phyloP scores from a whole-genome alignment of 2,797 vertebrate genomes.

The Pteronotus mesoamericanus region DNA sequence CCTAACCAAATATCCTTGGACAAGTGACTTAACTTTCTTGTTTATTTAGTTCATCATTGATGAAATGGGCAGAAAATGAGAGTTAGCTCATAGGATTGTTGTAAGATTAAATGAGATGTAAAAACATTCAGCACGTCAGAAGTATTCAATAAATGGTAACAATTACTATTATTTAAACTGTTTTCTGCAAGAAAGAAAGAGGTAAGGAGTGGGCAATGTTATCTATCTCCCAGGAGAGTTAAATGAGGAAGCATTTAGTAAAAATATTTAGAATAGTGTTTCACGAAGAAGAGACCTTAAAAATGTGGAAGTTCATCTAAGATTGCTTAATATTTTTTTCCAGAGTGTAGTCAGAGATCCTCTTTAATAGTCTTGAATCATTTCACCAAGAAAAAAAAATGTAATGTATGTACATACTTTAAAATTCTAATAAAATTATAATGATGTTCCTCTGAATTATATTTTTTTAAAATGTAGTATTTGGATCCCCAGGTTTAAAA shows the following conservation, averaged over 20 bases:
- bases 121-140: neutral
- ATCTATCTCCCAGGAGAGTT: neutral
- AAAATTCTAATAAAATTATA: slow-evolving; percentile 6
- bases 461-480: neutral
- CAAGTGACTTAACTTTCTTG: neutral
- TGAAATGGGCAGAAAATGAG: neutral
- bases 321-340: neutral
- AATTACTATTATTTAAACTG: neutral
- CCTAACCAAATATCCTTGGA: neutral
- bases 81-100: neutral
- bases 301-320: neutral
- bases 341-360: neutral
- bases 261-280: neutral
- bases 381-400: neutral
- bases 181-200: neutral
- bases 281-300: neutral
- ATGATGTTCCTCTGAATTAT: neutral
- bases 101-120: neutral
- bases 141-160: neutral
- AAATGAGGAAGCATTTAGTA: neutral
- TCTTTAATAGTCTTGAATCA: neutral
- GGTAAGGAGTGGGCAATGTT: neutral
- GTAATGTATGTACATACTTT: neutral
- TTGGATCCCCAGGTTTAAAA: neutral
- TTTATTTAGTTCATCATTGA: neutral